Conservation (phyloP, 2,113 vertebrate genomes). For the Sinocyclocheilus rhinocerous region DNA sequence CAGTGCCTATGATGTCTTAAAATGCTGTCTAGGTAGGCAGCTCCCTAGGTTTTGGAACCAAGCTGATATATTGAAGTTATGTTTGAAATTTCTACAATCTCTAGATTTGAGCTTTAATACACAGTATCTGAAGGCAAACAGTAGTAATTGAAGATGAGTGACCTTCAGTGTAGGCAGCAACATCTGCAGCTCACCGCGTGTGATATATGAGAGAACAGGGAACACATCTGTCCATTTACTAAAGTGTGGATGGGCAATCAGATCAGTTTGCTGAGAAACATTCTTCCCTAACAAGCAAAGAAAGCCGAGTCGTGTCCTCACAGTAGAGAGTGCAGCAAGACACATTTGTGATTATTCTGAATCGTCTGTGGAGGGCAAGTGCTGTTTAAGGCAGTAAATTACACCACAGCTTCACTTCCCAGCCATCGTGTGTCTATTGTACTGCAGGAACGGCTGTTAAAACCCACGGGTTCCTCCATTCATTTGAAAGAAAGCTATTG, state of each 20-base stretch:
- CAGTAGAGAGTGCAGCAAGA: background rate
- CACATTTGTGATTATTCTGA: background rate
- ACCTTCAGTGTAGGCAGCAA: constrained; percentile 48
- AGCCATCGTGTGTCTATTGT: background rate
- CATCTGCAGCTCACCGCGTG: constrained; percentile 20
- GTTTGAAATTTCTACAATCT: background rate
- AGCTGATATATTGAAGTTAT: background rate
- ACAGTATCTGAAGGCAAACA: constrained; percentile 55
- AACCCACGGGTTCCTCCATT: background rate
- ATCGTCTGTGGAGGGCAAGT: background rate
- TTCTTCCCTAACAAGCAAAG: constrained; percentile 58
- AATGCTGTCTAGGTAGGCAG: background rate
- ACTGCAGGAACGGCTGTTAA: background rate
- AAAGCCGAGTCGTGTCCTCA: background rate
- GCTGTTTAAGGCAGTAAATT: constrained; percentile 14
- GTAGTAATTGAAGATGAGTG: constrained; percentile 48
- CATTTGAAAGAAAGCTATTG: constrained; percentile 1
- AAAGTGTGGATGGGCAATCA: constrained; percentile 52
- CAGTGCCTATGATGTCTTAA: background rate
- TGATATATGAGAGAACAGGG: constrained; percentile 26
- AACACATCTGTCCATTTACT: constrained; percentile 36
- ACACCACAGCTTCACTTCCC: background rate
- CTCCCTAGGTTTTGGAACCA: background rate
- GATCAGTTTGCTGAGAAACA: constrained; percentile 60
- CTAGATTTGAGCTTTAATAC: constrained; percentile 32